Conservation (phyloP, 2,888 invertebrate genomes). For the Phorcus lineatus region DNA sequence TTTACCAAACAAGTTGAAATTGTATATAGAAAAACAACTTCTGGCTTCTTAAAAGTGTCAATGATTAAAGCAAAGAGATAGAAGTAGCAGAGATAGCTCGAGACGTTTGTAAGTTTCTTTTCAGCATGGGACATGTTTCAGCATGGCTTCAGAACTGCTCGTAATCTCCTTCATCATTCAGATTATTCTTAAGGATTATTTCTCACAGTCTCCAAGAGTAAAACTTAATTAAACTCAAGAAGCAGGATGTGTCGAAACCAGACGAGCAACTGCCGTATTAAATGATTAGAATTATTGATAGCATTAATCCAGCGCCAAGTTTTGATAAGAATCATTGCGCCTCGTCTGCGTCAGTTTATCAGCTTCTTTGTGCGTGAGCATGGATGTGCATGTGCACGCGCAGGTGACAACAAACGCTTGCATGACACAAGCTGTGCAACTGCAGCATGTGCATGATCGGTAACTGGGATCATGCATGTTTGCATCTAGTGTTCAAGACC, state of each 20-base stretch:
- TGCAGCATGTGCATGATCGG: background rate
- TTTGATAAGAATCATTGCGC: background rate
- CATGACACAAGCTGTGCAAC: background rate
- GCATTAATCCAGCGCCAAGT: background rate
- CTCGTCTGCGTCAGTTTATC: background rate
- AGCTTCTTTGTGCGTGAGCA: background rate
- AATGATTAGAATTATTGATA: constrained; percentile 7
- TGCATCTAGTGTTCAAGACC: too few species aligned
- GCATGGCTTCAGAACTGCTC: too few species aligned
- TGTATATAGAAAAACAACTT: too few species aligned
- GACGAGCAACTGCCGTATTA: background rate
- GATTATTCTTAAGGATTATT: background rate
- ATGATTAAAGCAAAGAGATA: too few species aligned
- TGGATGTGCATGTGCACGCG: background rate
- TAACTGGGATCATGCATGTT: too few species aligned
- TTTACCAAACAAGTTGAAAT: too few species aligned
- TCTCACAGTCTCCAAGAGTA: background rate
- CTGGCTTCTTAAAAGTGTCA: too few species aligned
- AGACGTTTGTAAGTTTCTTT: too few species aligned
- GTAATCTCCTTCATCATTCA: too few species aligned
- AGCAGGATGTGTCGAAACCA: background rate
- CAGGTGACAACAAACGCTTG: background rate
- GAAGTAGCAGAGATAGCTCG: too few species aligned
- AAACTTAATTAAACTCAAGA: constrained; percentile 2
- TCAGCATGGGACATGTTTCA: too few species aligned